Conservation (phyloP, 2,888 invertebrate species). For the Rotaria macrura region DNA sequence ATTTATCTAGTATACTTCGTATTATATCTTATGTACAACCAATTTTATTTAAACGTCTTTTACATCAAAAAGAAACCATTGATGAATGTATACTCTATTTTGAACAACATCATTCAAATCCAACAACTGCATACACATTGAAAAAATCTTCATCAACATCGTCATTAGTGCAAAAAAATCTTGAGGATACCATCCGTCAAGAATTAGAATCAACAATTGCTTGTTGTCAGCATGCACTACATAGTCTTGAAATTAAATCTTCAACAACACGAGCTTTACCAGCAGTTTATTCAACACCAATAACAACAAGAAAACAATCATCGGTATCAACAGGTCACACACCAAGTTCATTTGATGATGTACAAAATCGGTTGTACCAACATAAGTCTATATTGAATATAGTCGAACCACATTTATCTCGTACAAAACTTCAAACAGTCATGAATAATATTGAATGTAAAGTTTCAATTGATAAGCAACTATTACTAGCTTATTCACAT, state of each 20-base stretch:
- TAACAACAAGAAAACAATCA: not conserved
- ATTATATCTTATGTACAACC: constrained; percentile 32
- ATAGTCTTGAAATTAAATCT: not conserved
- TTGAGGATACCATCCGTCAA: constrained; percentile 13
- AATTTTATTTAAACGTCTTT: constrained; percentile 24
- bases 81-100: constrained; percentile 27
- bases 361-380: constrained; percentile 25
- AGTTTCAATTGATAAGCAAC: constrained; percentile 30
- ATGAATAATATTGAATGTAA: constrained; percentile 24
- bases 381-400: constrained; percentile 29
- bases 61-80: constrained; percentile 24
- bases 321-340: not conserved
- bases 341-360: not conserved
- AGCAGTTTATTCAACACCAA: not conserved
- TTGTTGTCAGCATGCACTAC: constrained; percentile 28
- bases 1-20: constrained; percentile 25
- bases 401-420: constrained; percentile 26
- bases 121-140: not conserved
- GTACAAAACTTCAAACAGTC: constrained; percentile 16
- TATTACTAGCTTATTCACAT: constrained; percentile 29
- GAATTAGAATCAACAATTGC: constrained; percentile 26
- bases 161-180: not conserved
- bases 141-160: not conserved
- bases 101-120: not conserved
- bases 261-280: not conserved